Base-by-base conservation (phyloP, 2,113 vertebrate genomes). In the Buteo buteo region DNA sequence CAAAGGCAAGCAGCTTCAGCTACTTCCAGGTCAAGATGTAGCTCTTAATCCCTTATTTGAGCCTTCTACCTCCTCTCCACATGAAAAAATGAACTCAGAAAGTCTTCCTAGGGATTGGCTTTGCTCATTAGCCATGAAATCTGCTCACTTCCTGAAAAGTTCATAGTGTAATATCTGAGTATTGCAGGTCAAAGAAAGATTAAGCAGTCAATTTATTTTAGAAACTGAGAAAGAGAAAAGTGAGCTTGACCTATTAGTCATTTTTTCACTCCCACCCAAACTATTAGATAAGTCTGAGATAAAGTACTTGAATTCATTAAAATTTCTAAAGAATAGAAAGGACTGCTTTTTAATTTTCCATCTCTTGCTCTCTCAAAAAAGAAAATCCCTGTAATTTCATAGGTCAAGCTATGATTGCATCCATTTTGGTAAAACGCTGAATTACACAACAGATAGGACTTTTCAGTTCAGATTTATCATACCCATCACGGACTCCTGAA, bases 231-330 rank as follows among this genome's bases (percentile, higher is more conserved):
- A 88, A 92, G 17, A 83, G 22, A 90, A 90, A 87, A 82, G 40
- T 50, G 42, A 95, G 32, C 42, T 93, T 93, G 81, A 82, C 80
- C 66, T 91, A 65, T 85, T 80, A 87, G 72, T 72, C 31, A 80
- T 72, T 66, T 93, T 90, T 95, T 93, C 81, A 89, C 34, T 85
- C 70, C 74, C 81, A 73, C 77, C 32, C 54, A 91, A 91, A 87
- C 81, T 58, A 57, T 91, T 94, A 91, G 73, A 7, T 45, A 81
- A 62, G 16, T 69, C 52, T 82, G 57, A 84, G 40, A 50, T 65
- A 42, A 93, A 82, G 36, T 38, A 52, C 40, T 77, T 70, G 29
- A 89, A 85, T 92, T 95, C 54, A 72, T 89, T 77, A 65, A 57
- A 72, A 44, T 87, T 31, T 61, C 69, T 72, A 36, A 78, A 70